Evolutionary conservation across 2,113 vertebrate genomes (phyloP).

Genomic region (Psettodes erumei): DNA sequence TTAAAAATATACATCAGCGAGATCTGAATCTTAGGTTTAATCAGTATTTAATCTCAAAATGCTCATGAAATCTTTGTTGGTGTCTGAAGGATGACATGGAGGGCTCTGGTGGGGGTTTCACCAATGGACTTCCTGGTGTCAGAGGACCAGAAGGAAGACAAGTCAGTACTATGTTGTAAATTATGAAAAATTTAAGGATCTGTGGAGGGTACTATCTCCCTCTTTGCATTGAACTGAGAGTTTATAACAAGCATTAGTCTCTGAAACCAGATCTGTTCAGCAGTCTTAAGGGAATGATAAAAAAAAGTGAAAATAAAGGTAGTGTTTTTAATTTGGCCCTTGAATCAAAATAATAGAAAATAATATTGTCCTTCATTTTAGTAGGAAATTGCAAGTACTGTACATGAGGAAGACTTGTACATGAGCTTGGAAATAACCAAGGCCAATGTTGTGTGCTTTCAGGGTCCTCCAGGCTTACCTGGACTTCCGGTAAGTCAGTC

Average conservation of each 20-base stretch:
- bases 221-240: not conserved
- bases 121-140: conserved; percentile 71
- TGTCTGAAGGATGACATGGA: conserved; percentile 92
- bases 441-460: conserved; percentile 37
- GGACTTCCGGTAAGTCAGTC: conserved; percentile 78
- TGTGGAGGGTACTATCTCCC: not conserved
- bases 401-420: not conserved
- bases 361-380: no score
- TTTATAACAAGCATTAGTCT: not conserved
- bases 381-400: not conserved
- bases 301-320: no score
- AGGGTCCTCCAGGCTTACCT: conserved; percentile 82
- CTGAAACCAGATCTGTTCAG: not conserved
- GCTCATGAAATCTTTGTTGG: not conserved
- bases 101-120: conserved; percentile 82
- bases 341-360: not conserved
- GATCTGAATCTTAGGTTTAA: not conserved
- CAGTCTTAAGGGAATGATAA: not conserved
- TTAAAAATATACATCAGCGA: not conserved
- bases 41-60: not conserved
- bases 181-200: not conserved
- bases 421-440: conserved; percentile 15
- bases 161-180: conserved; percentile 74
- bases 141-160: conserved; percentile 83
- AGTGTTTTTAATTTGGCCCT: no score